Percentiles rank a stretch among this genome's conserved stretches.
Evolutionary conservation across 1,140 invertebrate genomes (phyloP).

Genomic region (Drosophila paulistorum): DNA sequence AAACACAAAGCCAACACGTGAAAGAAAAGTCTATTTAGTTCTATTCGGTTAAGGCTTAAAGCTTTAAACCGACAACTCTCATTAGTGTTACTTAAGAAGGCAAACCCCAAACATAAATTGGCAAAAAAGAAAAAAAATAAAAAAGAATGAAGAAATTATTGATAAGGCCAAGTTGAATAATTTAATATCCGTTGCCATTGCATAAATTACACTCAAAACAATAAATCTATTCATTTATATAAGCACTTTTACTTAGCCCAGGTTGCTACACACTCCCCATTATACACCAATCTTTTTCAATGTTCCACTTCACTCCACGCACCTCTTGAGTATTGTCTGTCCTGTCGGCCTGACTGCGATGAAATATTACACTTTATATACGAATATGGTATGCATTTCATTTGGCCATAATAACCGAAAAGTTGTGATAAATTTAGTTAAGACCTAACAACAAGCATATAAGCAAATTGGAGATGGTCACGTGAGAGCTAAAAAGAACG

Average conservation of each 20-base stretch:
- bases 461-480: constrained; percentile 7
- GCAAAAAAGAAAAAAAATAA: too few relatives aligned
- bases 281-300: background rate
- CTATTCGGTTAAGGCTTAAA: background rate
- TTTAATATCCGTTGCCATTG: constrained; percentile 62
- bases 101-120: too few relatives aligned
- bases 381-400: constrained; percentile 63
- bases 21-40: constrained; percentile 16
- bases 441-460: background rate
- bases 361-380: constrained; percentile 73
- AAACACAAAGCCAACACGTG: background rate
- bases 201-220: constrained; percentile 64
- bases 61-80: constrained; percentile 41
- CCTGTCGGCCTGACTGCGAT: constrained; percentile 46
- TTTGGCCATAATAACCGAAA: constrained; percentile 71
- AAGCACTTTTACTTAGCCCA: constrained; percentile 41
- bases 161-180: constrained; percentile 67
- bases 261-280: background rate
- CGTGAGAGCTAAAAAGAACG: background rate
- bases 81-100: constrained; percentile 36
- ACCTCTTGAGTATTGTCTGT: background rate
- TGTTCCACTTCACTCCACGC: background rate
- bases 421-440: constrained; percentile 48
- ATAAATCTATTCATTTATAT: constrained; percentile 74
- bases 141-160: constrained; percentile 38